Evolutionary conservation across 1,140 invertebrate species (phyloP).

Genomic region (Idris sp.): DNA sequence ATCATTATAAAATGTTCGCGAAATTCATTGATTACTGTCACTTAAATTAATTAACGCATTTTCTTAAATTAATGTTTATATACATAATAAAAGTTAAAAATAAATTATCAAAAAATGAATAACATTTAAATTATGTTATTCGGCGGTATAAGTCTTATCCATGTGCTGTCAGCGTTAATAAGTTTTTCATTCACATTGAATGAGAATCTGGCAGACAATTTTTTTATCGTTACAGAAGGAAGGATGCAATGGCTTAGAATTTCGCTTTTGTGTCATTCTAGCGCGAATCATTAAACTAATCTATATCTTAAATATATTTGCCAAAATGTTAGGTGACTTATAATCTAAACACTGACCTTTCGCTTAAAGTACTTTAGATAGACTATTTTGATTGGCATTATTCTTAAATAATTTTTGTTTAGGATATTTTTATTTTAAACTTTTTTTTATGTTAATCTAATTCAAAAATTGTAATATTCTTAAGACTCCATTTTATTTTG

Average conservation of each 20-base stretch:
- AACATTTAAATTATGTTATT: conserved; percentile 2
- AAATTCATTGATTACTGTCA: conserved; percentile 31
- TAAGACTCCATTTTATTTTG: no score
- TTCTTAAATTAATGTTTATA: conserved; percentile 13
- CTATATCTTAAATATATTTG: conserved; percentile 25
- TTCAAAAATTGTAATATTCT: no score
- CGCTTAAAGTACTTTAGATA: conserved; percentile 19
- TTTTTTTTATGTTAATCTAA: no score
- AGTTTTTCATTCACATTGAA: conserved; percentile 27
- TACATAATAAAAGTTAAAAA: conserved; percentile 6
- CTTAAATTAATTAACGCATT: conserved; percentile 5
- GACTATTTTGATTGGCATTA: conserved; percentile 19
- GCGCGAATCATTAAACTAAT: conserved; percentile 21
- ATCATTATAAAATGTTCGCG: conserved; percentile 38
- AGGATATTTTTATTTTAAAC: conserved; percentile 19
- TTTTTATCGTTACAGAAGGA: conserved; percentile 20
- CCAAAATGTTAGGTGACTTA: conserved; percentile 20
- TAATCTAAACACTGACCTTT: conserved; percentile 34
- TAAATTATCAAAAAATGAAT: conserved; percentile 16
- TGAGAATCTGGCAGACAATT: conserved; percentile 4
- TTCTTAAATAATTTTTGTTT: not conserved
- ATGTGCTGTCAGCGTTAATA: conserved; percentile 11
- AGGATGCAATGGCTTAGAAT: conserved; percentile 8
- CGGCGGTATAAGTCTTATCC: conserved; percentile 11
- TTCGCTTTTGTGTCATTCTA: conserved; percentile 37